Evolutionary conservation across 2,888 invertebrate species (phyloP).

Genomic region (Tolmerus cingulatus): DNA sequence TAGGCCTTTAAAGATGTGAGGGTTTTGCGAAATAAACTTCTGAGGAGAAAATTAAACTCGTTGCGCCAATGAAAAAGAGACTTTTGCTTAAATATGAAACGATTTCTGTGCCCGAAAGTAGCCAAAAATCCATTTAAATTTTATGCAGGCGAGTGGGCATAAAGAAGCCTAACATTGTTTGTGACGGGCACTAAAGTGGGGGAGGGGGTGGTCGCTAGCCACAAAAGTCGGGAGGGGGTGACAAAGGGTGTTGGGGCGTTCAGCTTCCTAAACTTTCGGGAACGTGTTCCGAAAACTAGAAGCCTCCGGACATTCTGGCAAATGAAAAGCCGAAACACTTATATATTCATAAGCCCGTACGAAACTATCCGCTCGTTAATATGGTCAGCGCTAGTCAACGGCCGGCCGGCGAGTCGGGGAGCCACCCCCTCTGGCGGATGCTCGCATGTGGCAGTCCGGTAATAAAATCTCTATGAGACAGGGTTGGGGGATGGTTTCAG

Average conservation of each 20-base stretch:
- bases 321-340: constrained; percentile 39
- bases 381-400: constrained; percentile 30
- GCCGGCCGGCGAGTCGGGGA: background rate
- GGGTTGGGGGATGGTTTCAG: background rate
- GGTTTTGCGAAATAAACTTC: constrained; percentile 4
- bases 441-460: background rate
- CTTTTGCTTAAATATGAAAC: constrained; percentile 13
- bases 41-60: constrained; percentile 24
- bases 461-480: constrained; percentile 8
- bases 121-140: constrained; percentile 36
- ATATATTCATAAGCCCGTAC: constrained; percentile 35
- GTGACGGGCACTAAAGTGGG: background rate
- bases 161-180: background rate
- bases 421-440: background rate
- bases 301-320: constrained; percentile 26
- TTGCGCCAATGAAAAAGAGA: background rate
- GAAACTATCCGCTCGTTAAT: constrained; percentile 21
- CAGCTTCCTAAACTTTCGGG: background rate
- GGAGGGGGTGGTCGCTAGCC: background rate
- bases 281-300: constrained; percentile 17
- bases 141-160: background rate
- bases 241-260: constrained; percentile 11
- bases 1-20: background rate
- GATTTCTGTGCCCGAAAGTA: constrained; percentile 3
- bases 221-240: background rate